Conservation (phyloP, 2,797 vertebrate genomes). For the Anomalospiza imberbis region DNA sequence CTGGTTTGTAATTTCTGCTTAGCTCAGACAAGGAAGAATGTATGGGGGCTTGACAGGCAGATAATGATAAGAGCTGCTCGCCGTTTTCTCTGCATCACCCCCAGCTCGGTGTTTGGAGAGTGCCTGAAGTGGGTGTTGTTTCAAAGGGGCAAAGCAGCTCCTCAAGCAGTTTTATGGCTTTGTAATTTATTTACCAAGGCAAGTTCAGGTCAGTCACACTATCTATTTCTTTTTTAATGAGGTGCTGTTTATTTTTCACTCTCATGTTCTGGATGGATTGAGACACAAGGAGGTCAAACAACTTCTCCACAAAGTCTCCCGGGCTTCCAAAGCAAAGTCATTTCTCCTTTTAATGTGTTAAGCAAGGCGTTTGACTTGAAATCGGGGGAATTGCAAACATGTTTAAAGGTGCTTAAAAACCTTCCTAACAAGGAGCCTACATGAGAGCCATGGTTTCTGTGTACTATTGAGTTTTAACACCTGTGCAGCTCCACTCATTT, state of each 20-base stretch:
- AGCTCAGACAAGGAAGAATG: not conserved
- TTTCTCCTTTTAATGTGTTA: not conserved
- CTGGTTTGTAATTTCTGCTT: not conserved
- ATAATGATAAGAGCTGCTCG: not conserved
- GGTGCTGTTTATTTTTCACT: constrained; percentile 47
- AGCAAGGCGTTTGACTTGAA: not conserved
- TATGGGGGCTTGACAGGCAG: not conserved
- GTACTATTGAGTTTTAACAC: not conserved
- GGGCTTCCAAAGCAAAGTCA: not conserved
- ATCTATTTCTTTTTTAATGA: constrained; percentile 56
- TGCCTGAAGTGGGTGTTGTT: constrained; percentile 5
- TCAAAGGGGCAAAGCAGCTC: constrained; percentile 23
- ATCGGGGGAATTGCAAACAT: not conserved
- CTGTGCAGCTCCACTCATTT: not conserved
- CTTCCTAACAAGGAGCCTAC: not conserved
- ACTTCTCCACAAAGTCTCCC: not conserved
- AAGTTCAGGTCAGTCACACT: constrained; percentile 42
- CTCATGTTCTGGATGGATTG: constrained; percentile 41
- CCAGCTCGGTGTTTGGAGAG: not conserved
- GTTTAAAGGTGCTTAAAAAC: not conserved
- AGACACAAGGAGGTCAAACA: constrained; percentile 30
- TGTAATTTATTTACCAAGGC: constrained; percentile 63
- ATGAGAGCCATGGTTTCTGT: not conserved
- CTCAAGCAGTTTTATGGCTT: constrained; percentile 37
- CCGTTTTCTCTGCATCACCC: not conserved